Conservation (phyloP, 2,888 invertebrate species). For the Tortrix viridana region DNA sequence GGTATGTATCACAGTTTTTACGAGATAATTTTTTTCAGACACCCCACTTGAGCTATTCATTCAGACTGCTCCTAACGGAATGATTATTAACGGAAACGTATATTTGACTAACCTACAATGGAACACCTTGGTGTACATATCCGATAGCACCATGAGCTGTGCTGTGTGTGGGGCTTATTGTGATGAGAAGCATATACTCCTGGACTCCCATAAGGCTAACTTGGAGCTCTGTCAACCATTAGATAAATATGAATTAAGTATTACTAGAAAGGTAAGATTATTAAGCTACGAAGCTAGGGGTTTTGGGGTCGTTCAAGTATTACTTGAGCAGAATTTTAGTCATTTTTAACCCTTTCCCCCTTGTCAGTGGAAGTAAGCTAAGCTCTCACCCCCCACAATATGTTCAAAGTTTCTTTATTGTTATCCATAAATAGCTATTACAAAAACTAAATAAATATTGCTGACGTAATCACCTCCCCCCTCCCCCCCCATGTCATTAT, state of each 20-base stretch:
- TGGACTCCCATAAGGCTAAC: slow-evolving; percentile 35
- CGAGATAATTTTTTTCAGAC: slow-evolving; percentile 11
- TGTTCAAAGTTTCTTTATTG: no score
- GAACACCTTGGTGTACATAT: slow-evolving; percentile 43
- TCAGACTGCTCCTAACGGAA: slow-evolving; percentile 39
- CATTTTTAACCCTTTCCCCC: no score
- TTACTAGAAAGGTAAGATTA: slow-evolving; percentile 52
- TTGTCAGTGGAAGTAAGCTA: no score
- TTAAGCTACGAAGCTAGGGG: background rate
- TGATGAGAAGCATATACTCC: slow-evolving; percentile 38
- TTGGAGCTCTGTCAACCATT: slow-evolving; percentile 44
- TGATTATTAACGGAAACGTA: slow-evolving; percentile 46
- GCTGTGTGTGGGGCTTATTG: slow-evolving; percentile 39
- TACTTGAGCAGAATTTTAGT: no score
- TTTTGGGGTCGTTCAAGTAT: no score
- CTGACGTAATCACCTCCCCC: no score
- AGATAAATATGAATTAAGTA: slow-evolving; percentile 48
- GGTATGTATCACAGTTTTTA: background rate
- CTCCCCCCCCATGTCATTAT: no score
- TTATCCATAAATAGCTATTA: no score
- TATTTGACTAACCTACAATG: slow-evolving; percentile 42
- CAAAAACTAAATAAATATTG: no score
- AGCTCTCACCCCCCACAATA: no score
- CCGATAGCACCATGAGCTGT: slow-evolving; percentile 36
- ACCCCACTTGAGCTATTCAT: slow-evolving; percentile 18